Evolutionary conservation across 1,140 invertebrate species (phyloP), one percentile per base, ranked within the genome.

Genomic region (Neodiprion fabricii): DNA sequence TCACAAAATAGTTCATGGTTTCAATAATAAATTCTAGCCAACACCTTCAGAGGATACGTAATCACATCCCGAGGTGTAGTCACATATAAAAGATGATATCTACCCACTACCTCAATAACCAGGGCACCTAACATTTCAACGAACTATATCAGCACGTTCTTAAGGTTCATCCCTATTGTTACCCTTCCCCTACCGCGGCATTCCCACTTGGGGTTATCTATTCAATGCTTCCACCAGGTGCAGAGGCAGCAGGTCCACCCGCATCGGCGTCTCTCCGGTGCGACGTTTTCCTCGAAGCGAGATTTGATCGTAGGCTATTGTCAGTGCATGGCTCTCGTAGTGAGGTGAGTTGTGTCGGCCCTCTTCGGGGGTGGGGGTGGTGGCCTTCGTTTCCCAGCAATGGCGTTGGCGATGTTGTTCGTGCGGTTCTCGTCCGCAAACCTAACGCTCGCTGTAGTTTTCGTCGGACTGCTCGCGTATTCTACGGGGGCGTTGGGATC

Each of bases 341-440:
- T 92, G 40, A 95, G 85, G 79, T 95, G 94, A 8, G 94, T 96
- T 1, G 92, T 94, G 77, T 95, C 94, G 76, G 93, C 94, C 71
- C 94, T 88, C 78, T 94, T 94, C 7, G 94, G 94, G 8, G 94
- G 94, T 11, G 94, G 94, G 4, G 94, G 94, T 1, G 93, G 94
- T n/a, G 93, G 93, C 74, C 91, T 89, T 77, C 92, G 89, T 74
- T 92, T 92, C 8, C 83, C 82, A 0, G 86, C 83, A 28, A 86
- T 85, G 0, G 84, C 81, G 75, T 82, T 84, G 7, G 86, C 83
- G 53, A 86, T 83, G 49, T 84, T 83, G 72, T 83, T 81, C 74
- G 79, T 80, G 12, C 81, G 72, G 65, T 85, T 85, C 28, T 88
- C 85, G 28, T 85, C 85, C 1, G 81, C 79, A 69, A 87, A 85